phyloP scores from a whole-genome alignment of 2,888 invertebrate genomes.

The Synergus umbraculus region DNA sequence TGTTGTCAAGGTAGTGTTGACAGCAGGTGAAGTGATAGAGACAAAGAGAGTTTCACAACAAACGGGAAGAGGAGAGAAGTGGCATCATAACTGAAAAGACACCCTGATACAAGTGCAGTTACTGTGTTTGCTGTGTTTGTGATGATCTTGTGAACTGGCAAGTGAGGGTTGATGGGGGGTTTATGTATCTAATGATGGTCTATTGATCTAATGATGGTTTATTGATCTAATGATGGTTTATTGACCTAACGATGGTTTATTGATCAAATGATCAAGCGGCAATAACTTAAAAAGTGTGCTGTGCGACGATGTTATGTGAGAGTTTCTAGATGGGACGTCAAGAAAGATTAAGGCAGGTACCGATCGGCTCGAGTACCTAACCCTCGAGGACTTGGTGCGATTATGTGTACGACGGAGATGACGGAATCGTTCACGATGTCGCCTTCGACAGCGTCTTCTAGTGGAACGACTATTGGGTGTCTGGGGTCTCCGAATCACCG shows the following conservation, averaged over 20 bases:
- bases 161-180: conserved; percentile 29
- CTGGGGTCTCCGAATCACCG: conserved; percentile 78
- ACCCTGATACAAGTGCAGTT: not conserved
- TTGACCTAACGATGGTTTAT: too few species aligned
- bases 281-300: not conserved
- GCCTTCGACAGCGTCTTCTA: conserved; percentile 72
- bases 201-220: not conserved
- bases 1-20: not conserved
- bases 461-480: conserved; percentile 68
- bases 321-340: conserved; percentile 35
- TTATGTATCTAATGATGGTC: not conserved
- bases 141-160: conserved; percentile 31
- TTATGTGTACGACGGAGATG: conserved; percentile 76
- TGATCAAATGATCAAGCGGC: not conserved
- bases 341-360: conserved; percentile 10
- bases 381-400: conserved; percentile 57
- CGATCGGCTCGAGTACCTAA: conserved; percentile 7
- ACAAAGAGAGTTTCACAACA: not conserved
- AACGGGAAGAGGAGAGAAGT: not conserved
- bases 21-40: not conserved
- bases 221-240: not conserved
- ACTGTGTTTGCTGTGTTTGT: conserved; percentile 4
- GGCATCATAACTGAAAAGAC: not conserved
- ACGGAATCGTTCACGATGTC: conserved; percentile 75
- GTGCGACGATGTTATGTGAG: conserved; percentile 6